Evolutionary conservation across 2,888 invertebrate species (phyloP), one percentile per base, ranked within the genome.

Genomic region (Apantesis nais): DNA sequence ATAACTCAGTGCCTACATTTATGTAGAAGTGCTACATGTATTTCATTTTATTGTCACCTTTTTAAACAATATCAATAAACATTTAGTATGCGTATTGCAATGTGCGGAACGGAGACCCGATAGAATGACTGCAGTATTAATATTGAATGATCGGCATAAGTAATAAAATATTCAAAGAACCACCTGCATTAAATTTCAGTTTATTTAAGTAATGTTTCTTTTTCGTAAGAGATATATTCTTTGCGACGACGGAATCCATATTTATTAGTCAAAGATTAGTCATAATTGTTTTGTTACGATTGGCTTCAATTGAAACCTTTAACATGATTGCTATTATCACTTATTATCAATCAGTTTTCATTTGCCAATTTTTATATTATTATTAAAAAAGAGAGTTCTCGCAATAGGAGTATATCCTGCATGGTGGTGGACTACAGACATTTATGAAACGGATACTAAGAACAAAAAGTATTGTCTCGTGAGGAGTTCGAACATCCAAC

Each of bases 1-100:
- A 79, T 77, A 78, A 77, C 68, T 78, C 78, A 77, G 63, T 71
- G 61, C 67, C 29, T 68, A 79, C 67, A 73, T 79, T 77, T 58
- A 71, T 68, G 75, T 79, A 60, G 68, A 41, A 71, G 66, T 71
- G 69, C 72, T 66, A 75, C 62, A 70, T 67, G 62, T 78, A 67
- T 78, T 72, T 77, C 62, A 70, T 78, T 79, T 77, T 73, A 77
- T 71, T 73, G 68, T 70, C 69, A 44, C 52, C 68, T 77, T 73
- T 78, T 34, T 77, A 67, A 67, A 25, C 31, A 62, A 74, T 70
- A 72, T 72, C 67, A 68, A 69, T 75, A 65, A 70, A 58, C 63
- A 75, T 72, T 68, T 61, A 66, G 63, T n/a, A 41, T 34, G 62
- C n/a, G 37, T 55, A 66, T 64, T 67, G 39, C 55, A 34, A 62